A percentile compares a stretch with the other conserved stretches of the same genome.
Evolutionary conservation across 2,797 vertebrate species (phyloP).

Genomic region (Huso huso): DNA sequence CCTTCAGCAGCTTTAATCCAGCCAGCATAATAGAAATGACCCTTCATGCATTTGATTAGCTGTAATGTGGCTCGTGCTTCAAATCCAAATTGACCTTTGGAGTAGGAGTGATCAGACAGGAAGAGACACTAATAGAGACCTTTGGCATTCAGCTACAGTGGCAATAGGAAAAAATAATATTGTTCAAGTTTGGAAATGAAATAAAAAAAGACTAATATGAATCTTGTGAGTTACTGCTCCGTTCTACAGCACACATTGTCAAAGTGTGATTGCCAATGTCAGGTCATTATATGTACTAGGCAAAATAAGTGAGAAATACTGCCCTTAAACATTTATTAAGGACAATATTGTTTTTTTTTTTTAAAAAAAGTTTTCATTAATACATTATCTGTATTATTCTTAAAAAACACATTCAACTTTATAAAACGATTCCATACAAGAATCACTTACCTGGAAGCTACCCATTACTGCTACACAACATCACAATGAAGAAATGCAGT

Average conservation of each 20-base stretch:
- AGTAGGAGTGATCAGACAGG: conserved; percentile 22
- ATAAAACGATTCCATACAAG: no score
- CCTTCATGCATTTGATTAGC: conserved; percentile 28
- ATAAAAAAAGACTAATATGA: background rate
- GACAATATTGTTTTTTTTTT: no score
- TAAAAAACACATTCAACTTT: no score
- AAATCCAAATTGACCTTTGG: conserved; percentile 25
- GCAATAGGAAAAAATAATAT: conserved; percentile 9
- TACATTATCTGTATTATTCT: no score
- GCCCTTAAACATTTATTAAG: no score
- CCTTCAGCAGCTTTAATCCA: conserved; percentile 25
- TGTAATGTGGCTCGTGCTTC: conserved; percentile 27
- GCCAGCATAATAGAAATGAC: conserved; percentile 25
- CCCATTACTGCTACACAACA: no score
- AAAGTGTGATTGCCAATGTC: no score
- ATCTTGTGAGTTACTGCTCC: background rate
- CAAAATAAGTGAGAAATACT: no score
- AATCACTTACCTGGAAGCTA: no score
- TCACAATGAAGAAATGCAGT: no score
- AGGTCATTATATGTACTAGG: no score
- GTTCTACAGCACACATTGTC: background rate
- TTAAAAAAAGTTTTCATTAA: no score
- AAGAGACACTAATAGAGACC: conserved; percentile 30
- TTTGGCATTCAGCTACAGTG: conserved; percentile 19
- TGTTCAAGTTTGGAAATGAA: conserved; percentile 9